These are phyloP conservation scores for Aphis craccivora DNA, from an alignment of 1,140 invertebrate genomes.

Conservation along the genomic window DNA sequence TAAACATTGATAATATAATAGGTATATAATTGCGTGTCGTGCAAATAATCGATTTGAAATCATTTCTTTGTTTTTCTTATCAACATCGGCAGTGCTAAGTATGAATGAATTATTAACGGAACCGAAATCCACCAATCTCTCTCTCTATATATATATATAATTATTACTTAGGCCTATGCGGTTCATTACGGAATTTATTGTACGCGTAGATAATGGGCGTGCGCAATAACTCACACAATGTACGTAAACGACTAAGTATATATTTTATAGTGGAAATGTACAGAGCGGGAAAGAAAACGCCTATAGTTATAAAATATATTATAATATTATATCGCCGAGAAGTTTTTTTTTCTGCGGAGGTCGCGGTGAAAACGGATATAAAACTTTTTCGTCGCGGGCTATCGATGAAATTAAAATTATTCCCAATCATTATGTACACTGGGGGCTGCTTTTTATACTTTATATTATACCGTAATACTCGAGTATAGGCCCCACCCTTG, in stretches of 20 bases:
- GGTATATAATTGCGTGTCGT: not conserved
- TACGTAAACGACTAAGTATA: not conserved
- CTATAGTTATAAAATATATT: not conserved
- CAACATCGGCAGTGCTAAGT: not conserved
- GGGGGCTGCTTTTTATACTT: not conserved
- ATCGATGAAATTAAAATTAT: conserved; percentile 56
- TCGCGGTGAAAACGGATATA: not conserved
- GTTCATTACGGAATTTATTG: not conserved
- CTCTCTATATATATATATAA: not conserved
- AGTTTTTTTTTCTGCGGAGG: not conserved
- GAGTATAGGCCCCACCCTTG: conserved; percentile 1
- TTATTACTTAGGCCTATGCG: not conserved
- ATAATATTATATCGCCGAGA: not conserved
- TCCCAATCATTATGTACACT: conserved; percentile 43
- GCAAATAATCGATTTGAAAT: conserved; percentile 1
- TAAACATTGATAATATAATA: not conserved
- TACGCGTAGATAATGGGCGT: conserved; percentile 19
- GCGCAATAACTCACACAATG: not conserved
- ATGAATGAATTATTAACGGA: conserved; percentile 7
- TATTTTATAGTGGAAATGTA: not conserved
- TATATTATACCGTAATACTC: not conserved
- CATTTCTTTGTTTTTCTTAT: conserved; percentile 1
- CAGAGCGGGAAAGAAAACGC: not conserved
- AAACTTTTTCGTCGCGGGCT: conserved; percentile 35
- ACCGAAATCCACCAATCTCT: not conserved